Base-by-base conservation (phyloP, 30 jellyfish, hydroid and myxozoan genomes). In the Aurelia coerulea region DNA sequence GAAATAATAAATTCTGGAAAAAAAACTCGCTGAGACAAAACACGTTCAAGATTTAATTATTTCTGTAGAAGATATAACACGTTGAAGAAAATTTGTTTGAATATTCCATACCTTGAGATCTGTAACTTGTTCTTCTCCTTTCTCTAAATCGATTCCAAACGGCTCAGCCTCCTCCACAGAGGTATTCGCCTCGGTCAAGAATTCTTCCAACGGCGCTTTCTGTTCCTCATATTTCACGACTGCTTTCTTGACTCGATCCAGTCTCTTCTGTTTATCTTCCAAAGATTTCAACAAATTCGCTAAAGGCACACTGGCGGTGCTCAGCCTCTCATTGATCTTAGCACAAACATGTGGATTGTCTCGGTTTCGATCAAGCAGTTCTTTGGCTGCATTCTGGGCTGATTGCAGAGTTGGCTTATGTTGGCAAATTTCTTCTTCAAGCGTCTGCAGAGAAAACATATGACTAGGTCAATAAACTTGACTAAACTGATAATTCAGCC, bases 351-450 rank as follows among this genome's bases (percentile, higher is more conserved):
- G 90, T 0, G 99, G 97, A 54, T 81, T 86, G 42, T 86, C 90
- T 53, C 84, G 73, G 87, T 90, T 95, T 65, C 90, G 80, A 35
- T 90, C 97, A 7, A 90, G 76, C 46, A 95, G 96, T 65, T 58
- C 72, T 64, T 94, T 83, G 19, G 97, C 97, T 5, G 94, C n/a
- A 62, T 82, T 82, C 53, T 95, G 96, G 5, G 99, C 99, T 4
- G 90, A 67, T 54, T 84, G 95, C 54, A 95, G 73, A 11, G 77
- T 59, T 14, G 99, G 99, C 31, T 83, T 81, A 51, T 80, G 92
- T 10, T 65, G 51, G 41, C 74, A 85, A 64, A 95, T 76, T 17
- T 90, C 97, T 35, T 78, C 88, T 71, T 90, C 96, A 39, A 95
- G 67, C 32, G 77, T 82, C 98, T 93, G 81, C 6, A 42, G 18